Base-by-base conservation (phyloP, 2,797 vertebrate genomes). In the Sebastes taczanowskii region DNA sequence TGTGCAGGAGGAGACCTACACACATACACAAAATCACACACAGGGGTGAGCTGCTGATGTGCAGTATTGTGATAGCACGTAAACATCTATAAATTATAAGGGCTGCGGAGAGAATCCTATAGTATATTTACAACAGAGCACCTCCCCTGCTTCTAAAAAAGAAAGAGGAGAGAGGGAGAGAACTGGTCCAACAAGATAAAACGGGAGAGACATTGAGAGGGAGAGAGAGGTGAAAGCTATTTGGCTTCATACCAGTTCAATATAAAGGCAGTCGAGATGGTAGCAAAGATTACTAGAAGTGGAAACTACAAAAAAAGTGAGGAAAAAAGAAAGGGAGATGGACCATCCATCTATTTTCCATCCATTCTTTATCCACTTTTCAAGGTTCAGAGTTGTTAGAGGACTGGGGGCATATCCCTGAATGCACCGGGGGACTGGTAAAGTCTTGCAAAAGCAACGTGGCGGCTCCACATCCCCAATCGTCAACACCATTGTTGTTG, bases 21-120 rank as follows among this genome's bases (percentile, higher is more conserved):
- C 9, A 71, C 16, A 60, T 34, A 72, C 6, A 74, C 14, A 56
- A 65, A 76, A 73, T 76, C 20, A 77, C 20, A 77, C 20, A 55
- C 55, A 63, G 32, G 34, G 60, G 29, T 52, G 62, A 84, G 58
- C 53, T 59, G 64, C 38, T 79, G 72, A 83, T 81, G 82, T 72
- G 67, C 60, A 80, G 66, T 65, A 61, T 59, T 25, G 77, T 78
- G 81, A 91, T 82, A 87, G 86, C 80, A 86, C 80, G 92, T 90
- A 86, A 91, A 90, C 85, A 91, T 87, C 85, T 85, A 93, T 89
- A 90, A 91, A 91, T 93, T 89, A 86, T 79, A 76, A 74, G 75
- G 53, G 73, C 90, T 89, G 87, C 71, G 83, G 86, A 88, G 82
- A 89, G 81, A 92, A 87, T 91, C 80, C 85, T 85, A 86, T 85